Base-by-base conservation (phyloP, 2,888 invertebrate species). In the Xanthorhoe spadicearia region DNA sequence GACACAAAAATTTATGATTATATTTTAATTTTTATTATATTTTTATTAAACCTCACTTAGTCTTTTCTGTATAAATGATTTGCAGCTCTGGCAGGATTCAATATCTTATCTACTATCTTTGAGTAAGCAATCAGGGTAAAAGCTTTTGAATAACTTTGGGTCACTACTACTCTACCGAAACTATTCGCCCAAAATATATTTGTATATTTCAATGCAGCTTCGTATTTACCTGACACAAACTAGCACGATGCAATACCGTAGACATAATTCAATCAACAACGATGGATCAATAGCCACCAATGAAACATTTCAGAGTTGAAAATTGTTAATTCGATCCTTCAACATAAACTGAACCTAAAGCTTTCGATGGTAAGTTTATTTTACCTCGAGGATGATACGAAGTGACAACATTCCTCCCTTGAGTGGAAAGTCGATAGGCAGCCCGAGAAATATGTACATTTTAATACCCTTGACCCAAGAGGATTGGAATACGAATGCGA, bases 371-470 rank as follows among this genome's bases (percentile, higher is more conserved):
- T 28, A 48, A 49, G 48, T 57, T 49, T 15, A 28, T 57, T 57
- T 57, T 49, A 57, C 32, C 49, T 23, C 4, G 38, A 35, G 10
- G n/a, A 28, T 38, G 38, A 46, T 18, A 3, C 18, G 4, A 18
- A 62, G 62, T 56, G 50, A 43, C 3, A 60, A 50, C 17, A 9
- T 23, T 28, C 18, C 5, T 54, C 55, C 35, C 19, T 18, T 35
- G 50, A n/a, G 49, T 32, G 51, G 35, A 35, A 49, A 53, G 55
- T 51, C 53, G 28, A 49, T 57, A 17, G 43, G 9, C 15, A 59
- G 50, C 52, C 60, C 13, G 32, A 60, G 60, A 64, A 67, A 64
- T 67, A 67, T 60, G 63, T 61, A 64, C 60, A 64, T 67, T 63
- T 67, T 57, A 67, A 67, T 64, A 67, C 56, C 46, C 13, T 56